Evolutionary conservation across 1,140 invertebrate species (phyloP).

Genomic region (Acromyrmex echinatior): DNA sequence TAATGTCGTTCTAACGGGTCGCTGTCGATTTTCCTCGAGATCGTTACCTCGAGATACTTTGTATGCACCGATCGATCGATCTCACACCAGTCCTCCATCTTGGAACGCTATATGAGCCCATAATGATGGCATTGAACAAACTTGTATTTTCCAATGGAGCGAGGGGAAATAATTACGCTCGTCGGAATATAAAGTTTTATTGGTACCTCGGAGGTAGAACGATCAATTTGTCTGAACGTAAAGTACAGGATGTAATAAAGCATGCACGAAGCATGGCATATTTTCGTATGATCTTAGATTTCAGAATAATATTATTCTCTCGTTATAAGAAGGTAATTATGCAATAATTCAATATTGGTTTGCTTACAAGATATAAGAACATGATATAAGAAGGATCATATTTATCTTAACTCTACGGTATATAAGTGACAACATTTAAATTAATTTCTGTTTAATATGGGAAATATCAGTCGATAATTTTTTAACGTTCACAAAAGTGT

Average conservation of each 20-base stretch:
- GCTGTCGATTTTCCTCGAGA: constrained; percentile 28
- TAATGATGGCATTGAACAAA: constrained; percentile 24
- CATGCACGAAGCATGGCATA: not conserved
- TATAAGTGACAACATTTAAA: not conserved
- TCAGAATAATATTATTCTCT: not conserved
- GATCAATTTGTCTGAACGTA: not conserved
- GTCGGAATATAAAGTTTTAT: constrained; percentile 23
- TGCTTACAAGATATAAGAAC: not conserved
- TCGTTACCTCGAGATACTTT: constrained; percentile 4
- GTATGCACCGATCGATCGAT: constrained; percentile 27
- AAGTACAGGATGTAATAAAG: not conserved
- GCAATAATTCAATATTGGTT: not conserved
- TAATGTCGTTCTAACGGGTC: constrained; percentile 65
- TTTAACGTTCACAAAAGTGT: not conserved
- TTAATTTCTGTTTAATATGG: not conserved
- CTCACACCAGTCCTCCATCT: not conserved
- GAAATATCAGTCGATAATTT: not conserved
- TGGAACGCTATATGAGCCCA: not conserved
- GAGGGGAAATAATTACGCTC: constrained; percentile 25
- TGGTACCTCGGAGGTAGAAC: constrained; percentile 9
- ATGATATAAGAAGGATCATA: not conserved
- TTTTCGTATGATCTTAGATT: not conserved
- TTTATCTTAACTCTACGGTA: not conserved
- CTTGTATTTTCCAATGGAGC: constrained; percentile 11
- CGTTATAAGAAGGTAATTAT: not conserved